phyloP scores from a whole-genome alignment of 1,140 invertebrate species.

The Gonioctena quinquepunctata region DNA sequence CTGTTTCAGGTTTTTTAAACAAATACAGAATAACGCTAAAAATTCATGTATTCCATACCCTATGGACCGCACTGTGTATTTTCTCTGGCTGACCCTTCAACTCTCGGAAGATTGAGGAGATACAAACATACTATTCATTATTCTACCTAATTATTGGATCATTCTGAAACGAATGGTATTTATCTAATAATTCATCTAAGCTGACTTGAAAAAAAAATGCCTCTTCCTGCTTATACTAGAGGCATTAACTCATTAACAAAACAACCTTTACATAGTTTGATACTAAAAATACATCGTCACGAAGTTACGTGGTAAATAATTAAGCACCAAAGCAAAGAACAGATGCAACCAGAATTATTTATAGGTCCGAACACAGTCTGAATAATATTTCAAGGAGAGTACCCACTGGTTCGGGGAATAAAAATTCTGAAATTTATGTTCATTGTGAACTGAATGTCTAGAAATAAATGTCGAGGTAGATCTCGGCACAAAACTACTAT shows the following conservation, averaged over 20 bases:
- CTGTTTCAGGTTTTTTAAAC: too few species aligned
- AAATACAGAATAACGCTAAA: too few species aligned
- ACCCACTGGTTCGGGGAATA: neutral
- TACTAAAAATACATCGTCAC: constrained; percentile 3
- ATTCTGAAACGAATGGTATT: too few species aligned
- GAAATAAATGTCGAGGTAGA: neutral
- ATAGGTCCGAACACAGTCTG: constrained; percentile 1
- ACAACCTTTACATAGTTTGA: constrained; percentile 6
- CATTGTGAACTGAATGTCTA: neutral
- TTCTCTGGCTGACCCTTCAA: too few species aligned
- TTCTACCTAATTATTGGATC: too few species aligned
- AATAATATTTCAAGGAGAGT: constrained; percentile 5
- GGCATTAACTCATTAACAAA: constrained; percentile 4
- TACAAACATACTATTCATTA: too few species aligned
- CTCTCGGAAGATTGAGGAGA: too few species aligned
- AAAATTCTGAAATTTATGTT: neutral
- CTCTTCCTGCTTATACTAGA: neutral
- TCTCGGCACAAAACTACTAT: neutral
- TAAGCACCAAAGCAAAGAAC: constrained; percentile 2
- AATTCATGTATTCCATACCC: too few species aligned
- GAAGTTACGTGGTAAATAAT: constrained; percentile 9
- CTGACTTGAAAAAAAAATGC: too few species aligned
- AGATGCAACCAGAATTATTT: constrained; percentile 9
- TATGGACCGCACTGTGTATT: too few species aligned
- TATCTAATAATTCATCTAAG: neutral